Conservation (phyloP, 1,140 invertebrate genomes). For the Nephotettix cincticeps region DNA sequence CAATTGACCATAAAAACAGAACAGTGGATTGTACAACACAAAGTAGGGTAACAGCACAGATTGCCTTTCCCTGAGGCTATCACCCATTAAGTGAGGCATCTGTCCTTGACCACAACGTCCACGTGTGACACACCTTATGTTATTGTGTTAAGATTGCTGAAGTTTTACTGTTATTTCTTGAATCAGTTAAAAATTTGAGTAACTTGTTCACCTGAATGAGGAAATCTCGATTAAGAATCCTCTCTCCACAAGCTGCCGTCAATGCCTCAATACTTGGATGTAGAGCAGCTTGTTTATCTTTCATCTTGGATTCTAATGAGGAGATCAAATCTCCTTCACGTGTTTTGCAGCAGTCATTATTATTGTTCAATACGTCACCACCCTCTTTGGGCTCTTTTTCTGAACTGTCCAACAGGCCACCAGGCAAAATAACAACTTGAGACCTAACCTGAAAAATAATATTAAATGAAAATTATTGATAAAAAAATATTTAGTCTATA, state of each 20-base stretch:
- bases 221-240: constrained; percentile 80
- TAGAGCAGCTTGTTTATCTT: constrained; percentile 52
- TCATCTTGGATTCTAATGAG: constrained; percentile 53
- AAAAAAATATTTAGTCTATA: too few species aligned
- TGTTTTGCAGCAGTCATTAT: constrained; percentile 43
- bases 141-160: too few species aligned
- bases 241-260: constrained; percentile 78
- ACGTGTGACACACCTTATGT: too few species aligned
- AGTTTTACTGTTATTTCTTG: too few species aligned
- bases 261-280: constrained; percentile 72
- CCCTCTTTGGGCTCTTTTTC: constrained; percentile 42
- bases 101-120: too few species aligned
- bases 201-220: constrained; percentile 46
- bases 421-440: constrained; percentile 41
- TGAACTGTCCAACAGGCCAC: constrained; percentile 41
- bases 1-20: too few species aligned
- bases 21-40: too few species aligned
- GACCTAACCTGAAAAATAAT: constrained; percentile 26
- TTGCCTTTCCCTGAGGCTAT: too few species aligned
- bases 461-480: constrained; percentile 53
- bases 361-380: constrained; percentile 44
- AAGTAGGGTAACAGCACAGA: too few species aligned
- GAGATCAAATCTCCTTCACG: constrained; percentile 51
- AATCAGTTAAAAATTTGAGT: too few species aligned
- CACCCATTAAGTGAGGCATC: too few species aligned